phyloP scores from a whole-genome alignment of 1,140 invertebrate species.

The Pteromalus puparum region DNA sequence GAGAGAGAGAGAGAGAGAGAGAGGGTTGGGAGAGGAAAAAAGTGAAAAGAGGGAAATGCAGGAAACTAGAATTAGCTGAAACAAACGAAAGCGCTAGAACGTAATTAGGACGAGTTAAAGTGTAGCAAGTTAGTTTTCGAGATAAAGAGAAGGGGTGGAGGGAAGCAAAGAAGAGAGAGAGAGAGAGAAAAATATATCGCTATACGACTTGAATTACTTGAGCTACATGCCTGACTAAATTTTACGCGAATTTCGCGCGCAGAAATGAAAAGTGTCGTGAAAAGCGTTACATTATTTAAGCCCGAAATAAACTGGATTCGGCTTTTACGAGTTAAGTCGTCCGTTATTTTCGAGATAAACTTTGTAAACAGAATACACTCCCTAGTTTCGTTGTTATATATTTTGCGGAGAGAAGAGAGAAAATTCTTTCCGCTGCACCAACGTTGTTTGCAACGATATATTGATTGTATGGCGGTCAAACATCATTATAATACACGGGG shows the following conservation, averaged over 20 bases:
- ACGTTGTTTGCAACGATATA: too few relatives aligned
- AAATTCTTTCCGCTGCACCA: too few relatives aligned
- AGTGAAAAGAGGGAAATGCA: background rate
- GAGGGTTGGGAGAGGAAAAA: background rate
- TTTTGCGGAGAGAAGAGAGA: too few relatives aligned
- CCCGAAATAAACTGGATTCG: background rate
- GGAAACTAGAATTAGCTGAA: background rate
- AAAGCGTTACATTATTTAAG: background rate
- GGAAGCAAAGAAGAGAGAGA: background rate
- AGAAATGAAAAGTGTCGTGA: background rate
- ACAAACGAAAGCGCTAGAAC: background rate
- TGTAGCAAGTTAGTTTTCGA: background rate
- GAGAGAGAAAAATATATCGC: background rate
- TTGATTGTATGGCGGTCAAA: background rate
- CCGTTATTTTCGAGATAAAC: background rate
- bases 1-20: too few relatives aligned
- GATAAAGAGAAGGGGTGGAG: background rate
- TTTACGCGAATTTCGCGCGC: background rate
- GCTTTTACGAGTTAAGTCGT: background rate
- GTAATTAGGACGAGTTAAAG: slow-evolving; percentile 1
- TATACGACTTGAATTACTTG: background rate
- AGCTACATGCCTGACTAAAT: background rate
- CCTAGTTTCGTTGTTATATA: too few relatives aligned
- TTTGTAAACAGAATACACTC: too few relatives aligned
- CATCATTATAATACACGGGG: background rate